These are phyloP conservation scores for Cosmorhoe ocellata DNA, from an alignment of 2,888 invertebrate species.

Conservation along the genomic window DNA sequence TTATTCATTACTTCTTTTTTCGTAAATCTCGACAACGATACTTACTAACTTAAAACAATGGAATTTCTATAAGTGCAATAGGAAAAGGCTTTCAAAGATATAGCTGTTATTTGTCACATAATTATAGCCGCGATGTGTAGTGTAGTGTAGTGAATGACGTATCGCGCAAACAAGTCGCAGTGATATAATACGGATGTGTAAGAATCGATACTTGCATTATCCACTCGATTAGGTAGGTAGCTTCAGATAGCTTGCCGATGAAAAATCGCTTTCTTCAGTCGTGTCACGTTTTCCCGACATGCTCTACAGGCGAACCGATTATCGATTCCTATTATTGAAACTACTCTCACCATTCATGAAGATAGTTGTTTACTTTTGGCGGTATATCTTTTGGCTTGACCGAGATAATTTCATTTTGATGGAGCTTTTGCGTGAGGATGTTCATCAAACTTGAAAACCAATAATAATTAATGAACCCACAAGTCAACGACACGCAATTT, in stretches of 20 bases:
- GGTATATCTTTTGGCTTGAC: not conserved
- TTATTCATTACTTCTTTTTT: too few relatives aligned
- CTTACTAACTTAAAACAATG: too few relatives aligned
- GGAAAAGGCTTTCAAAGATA: too few relatives aligned
- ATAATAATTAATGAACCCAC: too few relatives aligned
- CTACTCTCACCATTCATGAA: slow-evolving; percentile 1
- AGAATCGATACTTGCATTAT: slow-evolving; percentile 56
- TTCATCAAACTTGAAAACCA: too few relatives aligned
- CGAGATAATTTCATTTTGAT: too few relatives aligned
- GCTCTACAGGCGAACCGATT: slow-evolving; percentile 45
- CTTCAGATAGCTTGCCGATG: slow-evolving; percentile 48
- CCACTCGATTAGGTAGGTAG: slow-evolving; percentile 50
- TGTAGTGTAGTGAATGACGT: not conserved
- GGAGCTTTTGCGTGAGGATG: too few relatives aligned
- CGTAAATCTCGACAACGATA: too few relatives aligned
- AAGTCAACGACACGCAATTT: too few relatives aligned
- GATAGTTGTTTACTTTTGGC: not conserved
- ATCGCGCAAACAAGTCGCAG: slow-evolving; percentile 28
- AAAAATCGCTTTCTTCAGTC: slow-evolving; percentile 53
- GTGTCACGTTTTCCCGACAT: slow-evolving; percentile 49
- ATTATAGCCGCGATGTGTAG: too few relatives aligned
- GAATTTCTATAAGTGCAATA: too few relatives aligned
- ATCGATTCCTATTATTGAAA: slow-evolving; percentile 47
- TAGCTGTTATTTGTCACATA: too few relatives aligned
- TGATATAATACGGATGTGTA: slow-evolving; percentile 23